Evolutionary conservation across 1,140 invertebrate species (phyloP), one percentile per base, ranked within the genome.

Genomic region (Teleogryllus occipitalis): DNA sequence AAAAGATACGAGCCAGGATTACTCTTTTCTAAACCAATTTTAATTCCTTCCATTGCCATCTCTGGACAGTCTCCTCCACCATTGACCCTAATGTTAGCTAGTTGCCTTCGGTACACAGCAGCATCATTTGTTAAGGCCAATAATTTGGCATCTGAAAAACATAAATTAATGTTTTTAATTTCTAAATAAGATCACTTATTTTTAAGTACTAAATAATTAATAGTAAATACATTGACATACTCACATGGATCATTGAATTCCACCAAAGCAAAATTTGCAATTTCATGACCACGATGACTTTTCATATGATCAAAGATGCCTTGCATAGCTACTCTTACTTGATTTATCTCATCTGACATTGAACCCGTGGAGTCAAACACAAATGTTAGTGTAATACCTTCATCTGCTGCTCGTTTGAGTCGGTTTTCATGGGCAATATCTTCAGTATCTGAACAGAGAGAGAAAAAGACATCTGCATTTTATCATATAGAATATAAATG

Each of bases 51-150:
- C 12, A 94, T 84, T 12, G 91, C 89, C 87, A 90, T 92, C 85
- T 94, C 93, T 0, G 92, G 92, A 84, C 93, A 94, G 82, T 93
- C 92, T 0, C 91, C 92, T n/a, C 92, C 92, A 0, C 92, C 91
- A 75, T 89, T 87, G 12, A 93, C 89, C 18, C 87, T 87, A 1
- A 93, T 86, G n/a, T 88, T 85, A 65, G 88, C 86, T 39, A 92
- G 83, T 18, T 89, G 87, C 49, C 86, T 82, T 81, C 90, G 88
- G 82, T 93, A 92, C 47, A 89, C 85, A 48, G 87, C 83, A 47
- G 90, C 88, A 82, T 91, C 87, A n/a, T 85, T 88, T 3, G 91
- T 93, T 6, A 91, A 88, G 47, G 89, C 88, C 2, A 90, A 86
- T 78, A 90, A 90, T 8, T 91, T 91, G 77, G 92, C 87, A 79